These are phyloP conservation scores for Platynereis dumerilii DNA, from an alignment of 2,888 invertebrate species.

Conservation along the genomic window DNA sequence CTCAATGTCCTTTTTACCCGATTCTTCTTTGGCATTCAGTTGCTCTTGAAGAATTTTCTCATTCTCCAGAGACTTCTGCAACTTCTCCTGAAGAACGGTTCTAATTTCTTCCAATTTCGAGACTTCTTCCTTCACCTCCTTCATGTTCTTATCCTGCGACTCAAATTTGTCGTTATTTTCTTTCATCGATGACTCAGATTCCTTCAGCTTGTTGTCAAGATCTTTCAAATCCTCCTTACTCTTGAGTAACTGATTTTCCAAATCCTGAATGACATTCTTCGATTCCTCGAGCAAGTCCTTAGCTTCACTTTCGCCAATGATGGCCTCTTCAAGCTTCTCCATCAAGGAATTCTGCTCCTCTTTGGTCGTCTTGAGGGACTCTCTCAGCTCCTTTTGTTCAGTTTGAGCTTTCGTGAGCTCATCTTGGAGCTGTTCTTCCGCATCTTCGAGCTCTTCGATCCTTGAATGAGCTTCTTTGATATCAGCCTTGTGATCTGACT, in stretches of 20 bases:
- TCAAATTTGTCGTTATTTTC: too few relatives aligned
- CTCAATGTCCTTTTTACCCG: conserved; percentile 44
- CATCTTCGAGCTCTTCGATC: conserved; percentile 23
- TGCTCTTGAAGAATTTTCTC: conserved; percentile 1
- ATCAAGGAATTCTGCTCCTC: not conserved
- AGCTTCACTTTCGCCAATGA: not conserved
- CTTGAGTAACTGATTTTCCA: too few relatives aligned
- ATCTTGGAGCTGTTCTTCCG: conserved; percentile 22
- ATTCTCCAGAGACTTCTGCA: too few relatives aligned
- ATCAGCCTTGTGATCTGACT: too few relatives aligned
- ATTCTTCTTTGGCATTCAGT: not conserved
- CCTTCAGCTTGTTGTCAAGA: too few relatives aligned
- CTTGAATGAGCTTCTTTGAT: not conserved
- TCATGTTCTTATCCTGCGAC: not conserved
- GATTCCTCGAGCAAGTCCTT: conserved; percentile 9
- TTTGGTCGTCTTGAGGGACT: not conserved
- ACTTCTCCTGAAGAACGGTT: too few relatives aligned
- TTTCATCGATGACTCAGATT: too few relatives aligned
- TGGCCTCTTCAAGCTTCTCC: not conserved
- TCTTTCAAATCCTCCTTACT: too few relatives aligned
- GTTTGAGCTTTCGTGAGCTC: conserved; percentile 37
- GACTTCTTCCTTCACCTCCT: conserved; percentile 4
- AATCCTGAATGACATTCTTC: not conserved
- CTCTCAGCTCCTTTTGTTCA: conserved; percentile 42
- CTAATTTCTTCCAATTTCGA: too few relatives aligned